Evolutionary conservation across 2,888 invertebrate species (phyloP).

Genomic region (Metellina segmentata): DNA sequence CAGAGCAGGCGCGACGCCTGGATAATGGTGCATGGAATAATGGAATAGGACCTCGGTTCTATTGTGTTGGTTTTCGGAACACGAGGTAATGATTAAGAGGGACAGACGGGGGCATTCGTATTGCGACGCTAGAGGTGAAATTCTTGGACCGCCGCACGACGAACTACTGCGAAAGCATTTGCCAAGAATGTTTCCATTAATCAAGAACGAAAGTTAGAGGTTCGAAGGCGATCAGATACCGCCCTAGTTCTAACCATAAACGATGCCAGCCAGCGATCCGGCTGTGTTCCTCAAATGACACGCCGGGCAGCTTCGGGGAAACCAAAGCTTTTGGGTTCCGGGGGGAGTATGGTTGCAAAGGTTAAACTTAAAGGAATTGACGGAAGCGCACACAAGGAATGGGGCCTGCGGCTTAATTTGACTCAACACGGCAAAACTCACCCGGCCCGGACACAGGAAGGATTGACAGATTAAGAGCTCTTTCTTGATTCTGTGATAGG

Average conservation of each 20-base stretch:
- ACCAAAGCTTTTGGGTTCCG: too few species aligned
- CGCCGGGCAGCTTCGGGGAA: conserved; percentile 84
- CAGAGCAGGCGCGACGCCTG: too few species aligned
- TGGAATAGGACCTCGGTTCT: conserved; percentile 35
- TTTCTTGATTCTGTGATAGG: conserved; percentile 48
- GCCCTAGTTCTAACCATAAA: conserved; percentile 86
- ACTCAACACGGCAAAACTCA: too few species aligned
- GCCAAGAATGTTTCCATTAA: conserved; percentile 87
- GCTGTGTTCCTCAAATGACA: conserved; percentile 84
- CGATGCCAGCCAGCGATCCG: conserved; percentile 86
- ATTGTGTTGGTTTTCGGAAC: conserved; percentile 40
- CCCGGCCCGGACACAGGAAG: conserved; percentile 5
- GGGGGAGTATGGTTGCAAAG: too few species aligned
- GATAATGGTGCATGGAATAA: too few species aligned
- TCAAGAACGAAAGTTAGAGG: conserved; percentile 87
- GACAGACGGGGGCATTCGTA: conserved; percentile 80
- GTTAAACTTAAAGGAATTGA: too few species aligned
- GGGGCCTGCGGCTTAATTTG: too few species aligned
- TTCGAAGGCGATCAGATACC: conserved; percentile 87
- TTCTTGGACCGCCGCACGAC: conserved; percentile 85
- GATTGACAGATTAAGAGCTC: conserved; percentile 59
- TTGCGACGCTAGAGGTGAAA: too few species aligned
- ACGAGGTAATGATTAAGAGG: conserved; percentile 72
- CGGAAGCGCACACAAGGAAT: too few species aligned
- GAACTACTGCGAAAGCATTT: conserved; percentile 86